These are phyloP conservation scores for Autographa gamma DNA, from an alignment of 2,888 invertebrate species.

Conservation along the genomic window DNA sequence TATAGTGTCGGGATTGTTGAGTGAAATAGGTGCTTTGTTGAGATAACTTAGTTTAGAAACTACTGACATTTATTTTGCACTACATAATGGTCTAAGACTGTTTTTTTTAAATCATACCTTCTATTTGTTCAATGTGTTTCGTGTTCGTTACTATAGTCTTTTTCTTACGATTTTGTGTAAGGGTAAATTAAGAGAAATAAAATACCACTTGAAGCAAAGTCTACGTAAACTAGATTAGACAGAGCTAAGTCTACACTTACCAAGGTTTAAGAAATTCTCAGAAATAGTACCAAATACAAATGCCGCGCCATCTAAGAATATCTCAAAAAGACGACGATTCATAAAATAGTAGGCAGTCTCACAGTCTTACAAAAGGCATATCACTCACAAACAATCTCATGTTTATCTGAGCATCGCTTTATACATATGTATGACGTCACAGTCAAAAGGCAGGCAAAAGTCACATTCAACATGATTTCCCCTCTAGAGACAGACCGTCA, in stretches of 20 bases:
- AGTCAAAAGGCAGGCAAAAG: conserved; percentile 21
- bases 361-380: neutral
- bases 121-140: no score
- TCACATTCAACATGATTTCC: conserved; percentile 20
- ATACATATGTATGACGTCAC: conserved; percentile 6
- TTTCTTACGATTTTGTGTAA: no score
- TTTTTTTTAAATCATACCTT: neutral
- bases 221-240: neutral
- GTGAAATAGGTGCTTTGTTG: neutral
- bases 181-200: neutral
- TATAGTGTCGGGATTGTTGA: conserved; percentile 3
- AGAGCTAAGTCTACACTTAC: neutral
- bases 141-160: no score
- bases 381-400: conserved; percentile 21
- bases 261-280: neutral
- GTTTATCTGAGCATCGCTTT: conserved; percentile 13
- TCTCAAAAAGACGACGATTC: neutral
- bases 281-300: neutral
- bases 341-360: neutral
- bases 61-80: neutral
- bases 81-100: neutral
- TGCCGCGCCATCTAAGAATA: neutral
- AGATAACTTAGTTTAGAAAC: conserved; percentile 1
- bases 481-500: conserved; percentile 35
- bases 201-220: neutral